Conservation (phyloP, 2,888 invertebrate species). For the Nymphalis c-album region DNA sequence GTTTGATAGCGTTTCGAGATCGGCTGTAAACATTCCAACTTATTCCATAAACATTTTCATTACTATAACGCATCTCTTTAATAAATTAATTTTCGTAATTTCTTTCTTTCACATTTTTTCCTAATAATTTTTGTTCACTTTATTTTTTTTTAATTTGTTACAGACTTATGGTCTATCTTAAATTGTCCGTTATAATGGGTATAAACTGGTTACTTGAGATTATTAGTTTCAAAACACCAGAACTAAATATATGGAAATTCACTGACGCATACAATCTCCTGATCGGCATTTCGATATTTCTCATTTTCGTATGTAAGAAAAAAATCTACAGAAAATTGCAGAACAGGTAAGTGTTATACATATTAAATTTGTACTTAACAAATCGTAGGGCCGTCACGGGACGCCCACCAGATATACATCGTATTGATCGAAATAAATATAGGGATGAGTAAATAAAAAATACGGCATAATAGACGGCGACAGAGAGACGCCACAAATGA, state of each 20-base stretch:
- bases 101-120: too few species aligned
- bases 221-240: constrained; percentile 54
- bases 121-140: neutral
- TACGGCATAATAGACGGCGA: too few species aligned
- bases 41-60: too few species aligned
- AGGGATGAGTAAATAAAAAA: too few species aligned
- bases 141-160: constrained; percentile 27
- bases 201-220: constrained; percentile 71
- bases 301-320: constrained; percentile 69
- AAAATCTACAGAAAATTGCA: constrained; percentile 56
- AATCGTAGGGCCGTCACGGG: too few species aligned
- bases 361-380: neutral
- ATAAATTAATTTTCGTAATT: too few species aligned
- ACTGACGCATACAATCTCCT: constrained; percentile 65
- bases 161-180: constrained; percentile 68
- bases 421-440: too few species aligned
- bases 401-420: too few species aligned
- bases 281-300: constrained; percentile 64
- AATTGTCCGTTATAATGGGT: constrained; percentile 72
- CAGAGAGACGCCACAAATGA: too few species aligned
- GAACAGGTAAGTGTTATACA: constrained; percentile 48
- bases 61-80: too few species aligned
- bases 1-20: too few species aligned
- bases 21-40: too few species aligned
- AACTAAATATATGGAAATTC: constrained; percentile 53